Evolutionary conservation across 2,113 vertebrate genomes (phyloP).

Genomic region (Pomatostomus ruficeps): DNA sequence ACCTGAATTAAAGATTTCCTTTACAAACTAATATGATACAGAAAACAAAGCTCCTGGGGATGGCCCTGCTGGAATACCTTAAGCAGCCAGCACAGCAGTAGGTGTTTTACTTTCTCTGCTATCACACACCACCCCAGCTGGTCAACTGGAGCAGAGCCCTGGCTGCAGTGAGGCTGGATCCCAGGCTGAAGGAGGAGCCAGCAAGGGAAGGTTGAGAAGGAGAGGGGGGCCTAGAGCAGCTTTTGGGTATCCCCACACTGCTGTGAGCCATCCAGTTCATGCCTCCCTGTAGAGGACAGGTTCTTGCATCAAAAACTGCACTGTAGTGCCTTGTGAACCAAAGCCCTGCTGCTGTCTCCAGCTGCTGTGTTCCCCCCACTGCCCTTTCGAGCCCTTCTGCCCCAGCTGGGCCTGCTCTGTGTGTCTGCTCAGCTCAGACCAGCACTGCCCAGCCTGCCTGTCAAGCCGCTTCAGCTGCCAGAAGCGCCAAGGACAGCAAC

Average conservation of each 20-base stretch:
- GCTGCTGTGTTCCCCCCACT: background rate
- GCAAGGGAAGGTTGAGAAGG: background rate
- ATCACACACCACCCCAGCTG: background rate
- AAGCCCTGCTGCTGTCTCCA: background rate
- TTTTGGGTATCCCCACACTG: background rate
- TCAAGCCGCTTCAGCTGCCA: background rate
- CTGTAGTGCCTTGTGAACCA: rapidly evolving
- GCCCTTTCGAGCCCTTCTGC: background rate
- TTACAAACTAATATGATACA: background rate
- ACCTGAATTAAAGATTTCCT: background rate
- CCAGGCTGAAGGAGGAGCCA: background rate
- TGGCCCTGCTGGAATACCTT: background rate
- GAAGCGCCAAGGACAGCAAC: background rate
- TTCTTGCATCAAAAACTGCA: background rate
- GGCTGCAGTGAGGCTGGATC: background rate
- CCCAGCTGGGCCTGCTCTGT: background rate
- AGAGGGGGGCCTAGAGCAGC: background rate
- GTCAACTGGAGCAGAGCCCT: background rate
- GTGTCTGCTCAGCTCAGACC: background rate
- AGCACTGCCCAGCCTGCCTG: background rate
- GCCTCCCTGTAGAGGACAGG: background rate
- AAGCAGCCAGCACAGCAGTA: background rate
- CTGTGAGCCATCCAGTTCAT: background rate
- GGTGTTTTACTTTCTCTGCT: background rate
- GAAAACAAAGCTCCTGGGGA: background rate